Evolutionary conservation across 2,113 vertebrate species (phyloP), one percentile per base, ranked within the genome.

Genomic region (Merops nubicus): DNA sequence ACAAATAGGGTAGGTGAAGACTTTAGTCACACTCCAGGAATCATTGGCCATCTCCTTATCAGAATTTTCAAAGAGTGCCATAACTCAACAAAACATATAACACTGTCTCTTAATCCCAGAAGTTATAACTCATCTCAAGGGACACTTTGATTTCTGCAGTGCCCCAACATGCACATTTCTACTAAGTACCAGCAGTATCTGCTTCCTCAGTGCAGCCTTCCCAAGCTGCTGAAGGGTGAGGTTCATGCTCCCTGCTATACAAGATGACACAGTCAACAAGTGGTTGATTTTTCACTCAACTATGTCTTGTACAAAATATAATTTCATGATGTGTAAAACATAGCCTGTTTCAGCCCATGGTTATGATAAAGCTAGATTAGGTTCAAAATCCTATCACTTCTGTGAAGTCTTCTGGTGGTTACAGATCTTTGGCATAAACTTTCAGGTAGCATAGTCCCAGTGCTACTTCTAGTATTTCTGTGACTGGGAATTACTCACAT

Each of bases 201-300:
- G 53, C 60, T 45, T 62, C 65, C 53, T 67, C 25, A 11, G 47
- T 1, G 2, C 38, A 43, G 42, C 48, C 4, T 51, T 53, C 60
- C 47, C 62, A 28, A n/a, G 36, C 18, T 12, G 2, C 21, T 11
- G 51, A 4, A 40, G 65, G 73, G 18, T 22, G 62, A 85, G 36
- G 36, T 25, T 69, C 0, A 0, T 50, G 74, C 29, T 89, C 43
- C 23, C 50, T 50, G 47, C 54, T 31, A 0, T 4, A 14, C 28
- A 19, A 3, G 1, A 12, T 2, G 25, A 6, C 65, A 38, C 45
- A 17, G 48, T 28, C 50, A 77, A 63, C 63, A 70, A 86, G 67
- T 26, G 75, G 12, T 65, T 74, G 54, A 51, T 64, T 76, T 77
- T 72, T 92, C 83, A 29, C 48, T 67, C 45, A 9, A 7, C 47